Evolutionary conservation across 64 coral and sea anemone genomes (phyloP), one percentile per base, ranked within the genome.

Genomic region (Anthopleura sola): DNA sequence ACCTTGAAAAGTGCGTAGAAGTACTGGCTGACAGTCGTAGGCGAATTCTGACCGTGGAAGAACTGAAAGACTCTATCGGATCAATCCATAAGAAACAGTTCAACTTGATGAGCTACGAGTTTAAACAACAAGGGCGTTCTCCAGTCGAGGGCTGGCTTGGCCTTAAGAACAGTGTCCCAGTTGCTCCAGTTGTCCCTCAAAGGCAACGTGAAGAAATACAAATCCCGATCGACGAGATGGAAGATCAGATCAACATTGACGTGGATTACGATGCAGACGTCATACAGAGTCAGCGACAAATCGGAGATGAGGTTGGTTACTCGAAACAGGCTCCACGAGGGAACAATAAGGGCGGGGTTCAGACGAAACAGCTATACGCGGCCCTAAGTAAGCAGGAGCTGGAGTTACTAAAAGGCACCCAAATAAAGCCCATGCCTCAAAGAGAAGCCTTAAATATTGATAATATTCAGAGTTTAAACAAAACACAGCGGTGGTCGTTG

Each of bases 241-340:
- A 82, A 55, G 50, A 82, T 17, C 47, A 75, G 58, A 48, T 51
- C 3, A 60, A 56, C 3, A 84, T 74, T 9, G 87, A 86, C 74
- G 75, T 97, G 57, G 94, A 97, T 56, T 69, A 78, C 5, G 94
- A 97, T 40, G 94, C 88, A n/a, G 87, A 97, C 23, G 84, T 89
- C 37, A 87, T 90, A 71, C 87, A 93, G 75, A 93, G 75, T 37
- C 87, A 85, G 49, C 88, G 94, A 34, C 40, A 90, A 80, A 80
- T 93, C 11, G 94, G 91, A 58, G 90, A 87, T 58, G 90, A 92
- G 7, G 68, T 86, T 62, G 29, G 13, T 34, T 68, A 79, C 83
- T 56, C 58, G 75, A 53, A 83, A 36, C 74, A 75, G 60, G 78
- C 80, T 21, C 55, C 50, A 55, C 15, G 56, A 38, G 76, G 79